These are phyloP conservation scores for Syrista parreyssii DNA, from an alignment of 2,888 invertebrate genomes.

Conservation along the genomic window DNA sequence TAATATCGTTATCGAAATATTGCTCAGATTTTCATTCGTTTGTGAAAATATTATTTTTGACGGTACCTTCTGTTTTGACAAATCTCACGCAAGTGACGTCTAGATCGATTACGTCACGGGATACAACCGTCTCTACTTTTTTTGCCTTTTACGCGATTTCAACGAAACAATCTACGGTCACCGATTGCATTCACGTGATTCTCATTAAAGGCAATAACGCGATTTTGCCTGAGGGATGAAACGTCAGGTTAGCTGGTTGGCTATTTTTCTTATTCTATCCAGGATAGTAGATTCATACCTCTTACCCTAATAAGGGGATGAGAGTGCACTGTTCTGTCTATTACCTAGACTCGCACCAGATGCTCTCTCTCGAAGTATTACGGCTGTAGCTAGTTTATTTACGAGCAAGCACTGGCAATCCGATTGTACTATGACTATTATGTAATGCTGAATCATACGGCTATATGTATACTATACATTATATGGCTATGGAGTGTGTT, in stretches of 20 bases:
- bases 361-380: not conserved
- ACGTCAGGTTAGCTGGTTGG: not conserved
- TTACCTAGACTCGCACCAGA: not conserved
- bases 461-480: not conserved
- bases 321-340: not conserved
- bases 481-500: conserved; percentile 35
- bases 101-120: not conserved
- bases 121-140: not conserved
- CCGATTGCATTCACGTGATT: not conserved
- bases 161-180: not conserved
- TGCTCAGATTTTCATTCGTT: not conserved
- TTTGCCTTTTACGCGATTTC: not conserved
- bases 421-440: not conserved
- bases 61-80: not conserved
- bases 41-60: not conserved
- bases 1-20: not conserved
- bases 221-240: not conserved
- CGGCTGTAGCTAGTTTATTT: not conserved
- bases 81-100: not conserved
- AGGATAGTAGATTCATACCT: not conserved
- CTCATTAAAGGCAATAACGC: not conserved
- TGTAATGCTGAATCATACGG: not conserved
- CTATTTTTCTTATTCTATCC: not conserved
- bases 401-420: not conserved
- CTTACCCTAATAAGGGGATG: not conserved